A percentile compares a stretch with the other conserved stretches of the same genome.
These are phyloP conservation scores for Eremobia ochroleuca DNA, from an alignment of 2,888 invertebrate genomes.

Conservation along the genomic window DNA sequence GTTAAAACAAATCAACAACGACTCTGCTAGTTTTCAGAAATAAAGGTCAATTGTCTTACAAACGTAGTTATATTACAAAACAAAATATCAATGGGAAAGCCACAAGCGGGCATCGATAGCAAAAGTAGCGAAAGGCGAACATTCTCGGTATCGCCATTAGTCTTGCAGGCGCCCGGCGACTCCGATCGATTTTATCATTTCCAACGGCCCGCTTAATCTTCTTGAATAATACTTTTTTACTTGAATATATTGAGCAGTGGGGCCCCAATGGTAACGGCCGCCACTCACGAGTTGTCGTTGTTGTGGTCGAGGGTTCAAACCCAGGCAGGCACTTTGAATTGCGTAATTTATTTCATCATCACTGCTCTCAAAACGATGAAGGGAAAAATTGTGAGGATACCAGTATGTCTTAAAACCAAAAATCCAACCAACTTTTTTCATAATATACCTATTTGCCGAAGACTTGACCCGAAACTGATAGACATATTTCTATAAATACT, in stretches of 20 bases:
- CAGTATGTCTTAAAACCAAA: neutral
- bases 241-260: conserved; percentile 32
- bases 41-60: neutral
- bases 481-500: conserved; percentile 23
- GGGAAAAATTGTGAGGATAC: neutral
- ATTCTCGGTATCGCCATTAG: conserved; percentile 78
- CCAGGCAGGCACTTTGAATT: neutral
- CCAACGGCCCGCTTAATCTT: conserved; percentile 71
- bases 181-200: conserved; percentile 80
- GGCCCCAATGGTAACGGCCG: neutral
- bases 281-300: neutral
- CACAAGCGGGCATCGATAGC: conserved; percentile 48
- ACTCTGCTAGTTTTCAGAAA: neutral
- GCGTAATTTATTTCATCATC: neutral
- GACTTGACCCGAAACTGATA: neutral
- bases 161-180: conserved; percentile 77
- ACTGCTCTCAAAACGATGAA: neutral
- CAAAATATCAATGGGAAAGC: conserved; percentile 58
- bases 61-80: neutral
- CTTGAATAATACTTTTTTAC: conserved; percentile 68
- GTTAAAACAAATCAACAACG: neutral
- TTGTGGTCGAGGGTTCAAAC: neutral
- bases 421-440: conserved; percentile 2
- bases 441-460: neutral
- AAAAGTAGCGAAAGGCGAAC: conserved; percentile 64